Evolutionary conservation across 2,888 invertebrate species (phyloP), one percentile per base, ranked within the genome.

Genomic region (Dinocampus coccinellae): DNA sequence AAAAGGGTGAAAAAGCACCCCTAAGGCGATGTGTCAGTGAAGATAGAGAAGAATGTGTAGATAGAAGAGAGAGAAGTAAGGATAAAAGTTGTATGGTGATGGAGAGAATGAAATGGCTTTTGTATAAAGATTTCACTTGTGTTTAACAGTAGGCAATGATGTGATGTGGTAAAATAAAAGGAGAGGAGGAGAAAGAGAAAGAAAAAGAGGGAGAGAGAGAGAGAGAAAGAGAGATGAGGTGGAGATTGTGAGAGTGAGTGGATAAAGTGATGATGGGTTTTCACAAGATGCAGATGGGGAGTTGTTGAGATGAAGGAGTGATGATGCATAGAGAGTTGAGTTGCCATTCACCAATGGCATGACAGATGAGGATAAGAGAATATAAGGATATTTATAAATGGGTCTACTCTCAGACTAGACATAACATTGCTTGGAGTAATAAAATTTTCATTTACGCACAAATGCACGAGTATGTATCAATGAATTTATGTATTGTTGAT

Each of bases 261-360:
- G 1, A n/a, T 29, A 7, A 29, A 29, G 29, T 3, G 29, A 29
- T 29, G 29, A 29, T 29, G 29, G 7, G 29, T 7, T 47, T 16
- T 58, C 20, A 47, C 16, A 47, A 58, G 58, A 58, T 58, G 33
- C 26, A 29, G n/a, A 58, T 58, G 55, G 55, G 55, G 26, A n/a
- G n/a, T n/a, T 24, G 24, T 26, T 47, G 47, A 47, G 16, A 20
- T 9, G 47, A 20, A 47, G 47, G n/a, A n/a, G 16, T 47, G 47
- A 16, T 16, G 47, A 16, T 16, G 3, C 16, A 16, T 16, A n/a
- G 47, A n/a, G n/a, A n/a, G n/a, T n/a, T n/a, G n/a, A n/a, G n/a
- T n/a, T n/a, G n/a, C n/a, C 16, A n/a, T 47, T n/a, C 20, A 47
- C 6, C 16, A 47, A 47, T 47, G 16, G 47, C 1, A 47, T 47